These are phyloP conservation scores for Mylabris sibirica DNA, from an alignment of 2,888 invertebrate species.

Conservation along the genomic window DNA sequence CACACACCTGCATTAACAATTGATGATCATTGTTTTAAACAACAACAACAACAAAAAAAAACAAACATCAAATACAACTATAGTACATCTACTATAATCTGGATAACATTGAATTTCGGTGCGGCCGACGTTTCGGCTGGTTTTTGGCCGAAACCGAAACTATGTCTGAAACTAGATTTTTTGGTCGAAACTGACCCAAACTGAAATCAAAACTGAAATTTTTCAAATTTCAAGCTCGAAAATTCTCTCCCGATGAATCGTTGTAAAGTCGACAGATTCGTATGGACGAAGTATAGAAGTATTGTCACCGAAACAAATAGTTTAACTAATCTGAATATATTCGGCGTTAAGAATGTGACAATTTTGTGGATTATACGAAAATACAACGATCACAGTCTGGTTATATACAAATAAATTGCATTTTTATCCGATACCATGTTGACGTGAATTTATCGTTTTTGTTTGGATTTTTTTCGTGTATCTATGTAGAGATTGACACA, in stretches of 20 bases:
- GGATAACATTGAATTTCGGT: too few species aligned
- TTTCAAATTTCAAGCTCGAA: too few species aligned
- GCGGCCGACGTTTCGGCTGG: too few species aligned
- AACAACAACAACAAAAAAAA: conserved; percentile 48
- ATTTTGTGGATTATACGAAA: conserved; percentile 18
- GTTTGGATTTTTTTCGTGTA: conserved; percentile 27
- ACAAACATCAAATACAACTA: conserved; percentile 39
- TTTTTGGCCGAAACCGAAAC: too few species aligned
- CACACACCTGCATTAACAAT: conserved; percentile 59
- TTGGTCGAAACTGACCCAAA: too few species aligned
- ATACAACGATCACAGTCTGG: conserved; percentile 43
- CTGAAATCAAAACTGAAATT: too few species aligned
- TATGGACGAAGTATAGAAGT: too few species aligned
- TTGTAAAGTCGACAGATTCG: too few species aligned
- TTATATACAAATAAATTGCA: conserved; percentile 56
- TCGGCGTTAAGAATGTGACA: conserved; percentile 43
- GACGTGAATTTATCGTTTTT: conserved; percentile 58
- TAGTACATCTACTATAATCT: conserved; percentile 24
- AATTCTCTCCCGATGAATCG: too few species aligned
- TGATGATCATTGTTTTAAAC: conserved; percentile 52
- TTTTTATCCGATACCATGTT: conserved; percentile 58
- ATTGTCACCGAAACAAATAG: conserved; percentile 43
- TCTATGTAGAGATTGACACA: conserved; percentile 55
- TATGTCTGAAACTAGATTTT: too few species aligned
- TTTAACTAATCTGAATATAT: conserved; percentile 48